Percentiles rank a stretch among this genome's conserved stretches.
Conservation (phyloP, 2,797 vertebrate species). For the Sebastes matsubarae region DNA sequence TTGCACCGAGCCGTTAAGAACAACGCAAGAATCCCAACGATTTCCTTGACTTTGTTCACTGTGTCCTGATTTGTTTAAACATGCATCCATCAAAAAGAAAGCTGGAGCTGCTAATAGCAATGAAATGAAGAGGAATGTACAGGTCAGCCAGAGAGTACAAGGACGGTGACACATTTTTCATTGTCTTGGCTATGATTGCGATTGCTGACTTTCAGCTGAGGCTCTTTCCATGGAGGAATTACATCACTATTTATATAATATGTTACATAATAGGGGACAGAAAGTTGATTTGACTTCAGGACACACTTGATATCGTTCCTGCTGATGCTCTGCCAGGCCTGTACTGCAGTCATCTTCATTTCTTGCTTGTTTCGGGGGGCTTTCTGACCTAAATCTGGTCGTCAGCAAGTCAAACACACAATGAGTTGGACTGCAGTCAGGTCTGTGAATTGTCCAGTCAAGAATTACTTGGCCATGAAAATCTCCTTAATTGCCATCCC, state of each 20-base stretch:
- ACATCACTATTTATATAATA: not conserved
- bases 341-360: not conserved
- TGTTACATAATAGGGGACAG: conserved; percentile 6
- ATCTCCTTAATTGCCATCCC: not conserved
- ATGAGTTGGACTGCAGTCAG: not conserved
- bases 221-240: conserved; percentile 24
- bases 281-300: conserved; percentile 3
- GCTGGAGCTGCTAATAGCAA: conserved; percentile 24
- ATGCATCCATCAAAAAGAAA: conserved; percentile 23
- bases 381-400: not conserved
- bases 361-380: not conserved
- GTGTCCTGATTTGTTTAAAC: conserved; percentile 39
- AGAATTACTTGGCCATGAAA: not conserved
- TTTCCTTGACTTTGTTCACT: conserved; percentile 46
- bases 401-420: conserved; percentile 3
- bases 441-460: conserved; percentile 4
- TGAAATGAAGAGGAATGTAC: conserved; percentile 35
- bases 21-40: conserved; percentile 39
- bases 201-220: conserved; percentile 50
- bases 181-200: conserved; percentile 29
- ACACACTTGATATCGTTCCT: conserved; percentile 5
- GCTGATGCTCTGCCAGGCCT: conserved; percentile 12
- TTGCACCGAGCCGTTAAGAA: conserved; percentile 17
- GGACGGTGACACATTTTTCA: conserved; percentile 41
- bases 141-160: conserved; percentile 13